Base-by-base conservation (phyloP, 2,888 invertebrate genomes). In the Drosophila rellima region DNA sequence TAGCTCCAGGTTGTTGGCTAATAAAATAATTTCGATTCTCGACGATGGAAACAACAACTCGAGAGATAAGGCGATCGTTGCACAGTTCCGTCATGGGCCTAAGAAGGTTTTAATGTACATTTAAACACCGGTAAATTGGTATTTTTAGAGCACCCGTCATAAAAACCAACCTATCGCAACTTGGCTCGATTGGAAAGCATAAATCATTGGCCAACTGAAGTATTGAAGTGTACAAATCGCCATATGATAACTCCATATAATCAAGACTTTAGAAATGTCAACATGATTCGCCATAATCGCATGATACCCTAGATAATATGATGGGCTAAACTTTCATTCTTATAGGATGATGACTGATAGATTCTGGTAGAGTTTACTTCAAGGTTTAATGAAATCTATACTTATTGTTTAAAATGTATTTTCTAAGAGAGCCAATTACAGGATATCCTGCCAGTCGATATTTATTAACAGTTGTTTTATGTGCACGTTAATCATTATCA, bases 61-160 rank as follows among this genome's bases (percentile, higher is more conserved):
- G 23, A 67, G 33, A 59, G 88, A 88, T 83, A 86, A 86, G 69
- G 45, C 40, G 35, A 40, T 51, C 26, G 44, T 29, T 23, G 31
- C 54, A 51, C 35, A 35, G 55, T 55, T 56, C 37, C 35, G 35
- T 44, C 63, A 47, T 45, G 44, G 61, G 64, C 17, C 60, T 80
- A 83, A 87, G 78, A 57, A 78, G 72, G 67, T 77, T 78, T 76
- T 90, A 90, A 88, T 90, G 87, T 78, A 73, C 74, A 82, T 90
- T 90, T 90, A 90, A 90, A 76, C 83, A 82, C 72, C 72, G 72
- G 72, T 78, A 89, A 88, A 88, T 83, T 80, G 76, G 67, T 72
- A 88, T 83, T 73, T 86, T 83, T 72, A 83, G 78, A 86, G 84
- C 81, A 86, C 85, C 67, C 70, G 74, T 69, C 86, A 86, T 85